phyloP scores from a whole-genome alignment of 2,797 vertebrate genomes.

The Eulemur mongoz region DNA sequence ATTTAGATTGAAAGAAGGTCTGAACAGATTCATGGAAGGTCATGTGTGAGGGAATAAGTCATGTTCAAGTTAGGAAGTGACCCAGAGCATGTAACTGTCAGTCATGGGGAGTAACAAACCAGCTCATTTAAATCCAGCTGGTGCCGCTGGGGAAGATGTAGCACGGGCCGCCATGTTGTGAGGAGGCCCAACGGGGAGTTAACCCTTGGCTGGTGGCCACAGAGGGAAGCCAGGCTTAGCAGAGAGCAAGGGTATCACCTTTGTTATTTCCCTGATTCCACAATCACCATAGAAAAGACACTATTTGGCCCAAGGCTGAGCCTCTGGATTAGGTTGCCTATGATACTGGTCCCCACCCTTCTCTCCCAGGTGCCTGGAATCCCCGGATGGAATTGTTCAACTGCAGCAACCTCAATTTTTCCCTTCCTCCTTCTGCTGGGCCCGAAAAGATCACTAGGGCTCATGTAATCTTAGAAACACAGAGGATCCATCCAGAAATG shows the following conservation, averaged over 20 bases:
- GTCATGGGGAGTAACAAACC: neutral
- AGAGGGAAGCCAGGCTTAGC: neutral
- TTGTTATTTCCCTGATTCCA: neutral
- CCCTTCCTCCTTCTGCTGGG: neutral
- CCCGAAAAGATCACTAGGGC: neutral
- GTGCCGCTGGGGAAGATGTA: neutral
- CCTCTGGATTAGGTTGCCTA: neutral
- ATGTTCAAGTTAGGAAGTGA: neutral
- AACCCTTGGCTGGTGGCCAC: rapidly evolving
- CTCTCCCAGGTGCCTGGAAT: neutral
- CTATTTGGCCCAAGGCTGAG: neutral
- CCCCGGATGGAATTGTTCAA: neutral
- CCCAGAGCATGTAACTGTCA: neutral
- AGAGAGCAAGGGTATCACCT: neutral
- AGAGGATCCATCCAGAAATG: neutral
- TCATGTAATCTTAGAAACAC: neutral
- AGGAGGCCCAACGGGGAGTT: neutral
- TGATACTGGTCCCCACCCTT: rapidly evolving
- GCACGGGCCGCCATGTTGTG: rapidly evolving
- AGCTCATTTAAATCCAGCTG: neutral
- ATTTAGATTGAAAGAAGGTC: neutral
- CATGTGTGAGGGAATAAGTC: neutral
- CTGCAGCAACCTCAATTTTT: rapidly evolving
- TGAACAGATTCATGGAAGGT: neutral
- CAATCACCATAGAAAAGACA: neutral